A percentile compares a stretch with the other conserved stretches of the same genome.
Conservation (phyloP, 2,113 vertebrate genomes). For the Sphyrna mokarran region DNA sequence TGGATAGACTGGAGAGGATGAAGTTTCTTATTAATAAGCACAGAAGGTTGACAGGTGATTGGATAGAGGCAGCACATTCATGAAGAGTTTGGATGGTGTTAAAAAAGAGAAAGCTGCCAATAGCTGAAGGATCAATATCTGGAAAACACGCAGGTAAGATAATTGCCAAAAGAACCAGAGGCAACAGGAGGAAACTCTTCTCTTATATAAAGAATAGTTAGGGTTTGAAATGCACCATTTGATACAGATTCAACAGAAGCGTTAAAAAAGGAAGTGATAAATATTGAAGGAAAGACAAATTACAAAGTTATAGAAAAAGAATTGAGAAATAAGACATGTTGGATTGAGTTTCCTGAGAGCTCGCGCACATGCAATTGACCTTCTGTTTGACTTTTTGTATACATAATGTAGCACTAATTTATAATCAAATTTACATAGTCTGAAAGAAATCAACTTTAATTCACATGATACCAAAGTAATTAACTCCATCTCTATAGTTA, state of each 20-base stretch:
- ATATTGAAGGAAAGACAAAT: neutral
- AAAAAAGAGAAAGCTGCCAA: neutral
- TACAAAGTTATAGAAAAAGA: neutral
- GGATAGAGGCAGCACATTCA: neutral
- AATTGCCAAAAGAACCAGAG: no score
- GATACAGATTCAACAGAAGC: neutral
- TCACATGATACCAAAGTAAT: neutral
- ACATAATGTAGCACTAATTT: neutral
- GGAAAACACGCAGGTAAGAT: no score
- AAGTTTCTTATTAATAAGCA: no score
- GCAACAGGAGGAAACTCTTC: no score
- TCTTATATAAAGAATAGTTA: no score
- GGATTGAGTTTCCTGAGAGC: no score
- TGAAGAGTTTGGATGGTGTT: neutral
- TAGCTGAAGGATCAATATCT: no score
- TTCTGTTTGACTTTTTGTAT: neutral
- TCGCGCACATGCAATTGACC: neutral
- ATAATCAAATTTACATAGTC: neutral
- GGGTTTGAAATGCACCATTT: no score
- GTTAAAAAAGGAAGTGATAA: neutral
- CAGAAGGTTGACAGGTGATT: neutral
- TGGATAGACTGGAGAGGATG: no score
- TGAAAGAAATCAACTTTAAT: neutral
- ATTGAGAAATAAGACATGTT: neutral
- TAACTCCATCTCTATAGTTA: neutral